These are phyloP conservation scores for Struthio camelus DNA, from an alignment of 2,113 vertebrate genomes.

Conservation along the genomic window DNA sequence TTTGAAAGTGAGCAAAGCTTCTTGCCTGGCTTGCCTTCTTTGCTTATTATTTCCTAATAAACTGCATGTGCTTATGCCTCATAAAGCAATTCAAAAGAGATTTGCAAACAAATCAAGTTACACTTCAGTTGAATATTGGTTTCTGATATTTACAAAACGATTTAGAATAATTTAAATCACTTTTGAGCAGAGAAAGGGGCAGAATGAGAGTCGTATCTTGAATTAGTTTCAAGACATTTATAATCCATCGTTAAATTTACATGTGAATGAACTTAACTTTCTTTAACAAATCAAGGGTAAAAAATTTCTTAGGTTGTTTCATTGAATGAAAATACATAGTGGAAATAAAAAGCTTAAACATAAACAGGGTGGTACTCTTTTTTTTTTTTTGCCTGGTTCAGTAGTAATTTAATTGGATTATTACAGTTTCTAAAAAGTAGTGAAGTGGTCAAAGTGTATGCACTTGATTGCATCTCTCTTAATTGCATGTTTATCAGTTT, in stretches of 20 bases:
- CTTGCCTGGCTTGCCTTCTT: constrained; percentile 74
- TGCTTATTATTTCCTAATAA: constrained; percentile 63
- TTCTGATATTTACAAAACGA: neutral
- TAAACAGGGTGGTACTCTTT: neutral
- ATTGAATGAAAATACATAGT: neutral
- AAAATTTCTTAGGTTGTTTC: neutral
- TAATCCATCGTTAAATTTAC: neutral
- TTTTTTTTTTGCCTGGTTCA: neutral
- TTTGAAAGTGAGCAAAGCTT: constrained; percentile 91
- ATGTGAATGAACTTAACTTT: neutral
- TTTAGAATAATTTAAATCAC: neutral
- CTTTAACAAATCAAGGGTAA: neutral
- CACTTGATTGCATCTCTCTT: constrained; percentile 59
- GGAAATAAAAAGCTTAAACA: neutral
- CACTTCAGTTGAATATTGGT: constrained; percentile 7
- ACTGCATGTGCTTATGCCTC: constrained; percentile 43
- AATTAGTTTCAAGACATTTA: neutral
- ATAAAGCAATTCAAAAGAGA: constrained; percentile 61
- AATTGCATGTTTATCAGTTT: constrained; percentile 25
- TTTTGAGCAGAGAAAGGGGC: neutral
- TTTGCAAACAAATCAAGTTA: constrained; percentile 68
- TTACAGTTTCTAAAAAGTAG: neutral
- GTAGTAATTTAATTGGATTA: neutral
- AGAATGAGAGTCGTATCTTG: neutral
- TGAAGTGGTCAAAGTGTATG: constrained; percentile 28